These are phyloP conservation scores for Xyliphius kryptos DNA, from an alignment of 2,113 vertebrate species.

Conservation along the genomic window DNA sequence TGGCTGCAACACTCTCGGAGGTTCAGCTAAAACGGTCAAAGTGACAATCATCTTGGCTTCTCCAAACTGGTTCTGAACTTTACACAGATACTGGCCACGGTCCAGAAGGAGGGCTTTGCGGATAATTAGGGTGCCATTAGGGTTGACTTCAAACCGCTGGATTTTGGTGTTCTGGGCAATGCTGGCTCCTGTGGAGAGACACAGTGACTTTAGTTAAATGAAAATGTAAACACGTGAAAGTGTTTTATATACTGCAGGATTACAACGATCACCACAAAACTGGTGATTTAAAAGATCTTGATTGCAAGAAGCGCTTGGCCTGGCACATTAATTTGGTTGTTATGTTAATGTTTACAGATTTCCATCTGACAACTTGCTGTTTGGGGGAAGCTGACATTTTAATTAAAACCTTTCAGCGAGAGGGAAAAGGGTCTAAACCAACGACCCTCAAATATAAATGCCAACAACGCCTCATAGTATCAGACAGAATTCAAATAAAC, in stretches of 20 bases:
- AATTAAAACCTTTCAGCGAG: no score
- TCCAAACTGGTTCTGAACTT: constrained; percentile 72
- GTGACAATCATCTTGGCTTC: constrained; percentile 59
- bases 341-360: no score
- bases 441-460: no score
- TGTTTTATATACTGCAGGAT: neutral
- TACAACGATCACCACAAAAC: neutral
- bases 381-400: no score
- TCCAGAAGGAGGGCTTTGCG: constrained; percentile 68
- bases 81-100: constrained; percentile 78
- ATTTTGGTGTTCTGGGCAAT: constrained; percentile 67
- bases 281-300: no score
- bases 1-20: constrained; percentile 65
- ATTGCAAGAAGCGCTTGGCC: no score
- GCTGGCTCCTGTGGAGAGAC: constrained; percentile 61
- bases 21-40: constrained; percentile 67
- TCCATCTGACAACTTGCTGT: no score
- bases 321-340: no score
- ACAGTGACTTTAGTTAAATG: neutral
- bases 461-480: no score
- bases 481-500: no score
- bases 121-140: constrained; percentile 78
- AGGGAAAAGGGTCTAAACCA: no score
- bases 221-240: neutral
- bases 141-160: constrained; percentile 75